Percentiles rank a stretch among this genome's conserved stretches.
Evolutionary conservation across 1,140 invertebrate species (phyloP).

Genomic region (Drosophila trapezifrons): DNA sequence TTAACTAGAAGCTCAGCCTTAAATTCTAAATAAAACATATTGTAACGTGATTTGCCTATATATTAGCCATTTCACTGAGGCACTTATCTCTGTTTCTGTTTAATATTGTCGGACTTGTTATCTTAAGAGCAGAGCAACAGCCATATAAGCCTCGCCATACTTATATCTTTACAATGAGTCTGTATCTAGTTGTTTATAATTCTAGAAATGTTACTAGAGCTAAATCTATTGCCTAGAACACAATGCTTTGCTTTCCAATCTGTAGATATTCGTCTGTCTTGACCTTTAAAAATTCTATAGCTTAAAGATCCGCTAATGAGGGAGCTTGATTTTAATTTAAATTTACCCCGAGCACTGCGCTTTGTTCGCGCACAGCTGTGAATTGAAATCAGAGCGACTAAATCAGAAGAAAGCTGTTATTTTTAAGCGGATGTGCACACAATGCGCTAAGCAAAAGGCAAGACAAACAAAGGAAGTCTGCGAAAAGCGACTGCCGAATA

Average conservation of each 20-base stretch:
- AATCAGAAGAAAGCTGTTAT: conserved; percentile 64
- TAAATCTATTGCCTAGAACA: too few species aligned
- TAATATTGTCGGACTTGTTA: not conserved
- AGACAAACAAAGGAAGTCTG: conserved; percentile 33
- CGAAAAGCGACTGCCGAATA: conserved; percentile 28
- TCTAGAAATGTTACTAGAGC: not conserved
- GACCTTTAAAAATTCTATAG: conserved; percentile 25
- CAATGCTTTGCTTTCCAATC: not conserved
- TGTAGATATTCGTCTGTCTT: not conserved
- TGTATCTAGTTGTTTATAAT: too few species aligned
- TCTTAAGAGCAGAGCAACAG: not conserved
- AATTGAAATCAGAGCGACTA: conserved; percentile 32
- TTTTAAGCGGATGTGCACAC: conserved; percentile 56
- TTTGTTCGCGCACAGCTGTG: conserved; percentile 30
- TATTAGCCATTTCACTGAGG: not conserved
- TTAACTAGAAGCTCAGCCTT: not conserved
- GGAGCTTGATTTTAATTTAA: conserved; percentile 8
- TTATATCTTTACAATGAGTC: conserved; percentile 3
- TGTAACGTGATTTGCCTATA: not conserved
- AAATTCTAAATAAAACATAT: not conserved
- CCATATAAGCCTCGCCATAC: not conserved
- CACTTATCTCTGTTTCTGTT: not conserved
- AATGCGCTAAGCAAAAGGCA: conserved; percentile 27
- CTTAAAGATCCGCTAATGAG: not conserved
- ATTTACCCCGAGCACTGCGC: not conserved